A percentile compares a stretch with the other conserved stretches of the same genome.
phyloP scores from a whole-genome alignment of 1,140 invertebrate genomes.

The Drosophila sp. region DNA sequence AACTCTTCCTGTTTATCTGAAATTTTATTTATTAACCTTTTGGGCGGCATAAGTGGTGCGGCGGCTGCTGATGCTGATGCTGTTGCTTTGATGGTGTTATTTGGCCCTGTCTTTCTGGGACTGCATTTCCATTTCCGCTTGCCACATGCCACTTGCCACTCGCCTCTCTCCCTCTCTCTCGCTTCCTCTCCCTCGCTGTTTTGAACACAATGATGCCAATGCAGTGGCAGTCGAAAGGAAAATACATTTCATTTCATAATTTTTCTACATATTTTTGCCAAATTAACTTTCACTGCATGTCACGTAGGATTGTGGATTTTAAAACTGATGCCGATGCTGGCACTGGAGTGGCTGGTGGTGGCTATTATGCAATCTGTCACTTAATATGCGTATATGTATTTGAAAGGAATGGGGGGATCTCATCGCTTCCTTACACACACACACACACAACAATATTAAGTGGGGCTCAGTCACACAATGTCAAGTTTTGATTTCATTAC shows the following conservation, averaged over 20 bases:
- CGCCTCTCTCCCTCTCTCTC: too few relatives aligned
- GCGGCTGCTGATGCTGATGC: neutral
- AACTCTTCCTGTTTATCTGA: slow-evolving; percentile 38
- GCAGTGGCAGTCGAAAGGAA: slow-evolving; percentile 67
- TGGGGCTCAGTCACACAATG: slow-evolving; percentile 59
- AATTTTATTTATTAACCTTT: slow-evolving; percentile 54
- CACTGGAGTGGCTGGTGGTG: neutral
- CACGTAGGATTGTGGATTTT: slow-evolving; percentile 65
- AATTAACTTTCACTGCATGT: slow-evolving; percentile 79
- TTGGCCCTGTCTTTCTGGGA: slow-evolving; percentile 17
- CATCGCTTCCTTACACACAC: slow-evolving; percentile 53
- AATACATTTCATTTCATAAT: slow-evolving; percentile 76
- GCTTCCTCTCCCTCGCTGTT: too few relatives aligned
- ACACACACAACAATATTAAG: slow-evolving; percentile 33
- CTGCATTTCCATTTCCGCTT: slow-evolving; percentile 52
- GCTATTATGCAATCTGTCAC: slow-evolving; percentile 53
- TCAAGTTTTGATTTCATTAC: slow-evolving; percentile 77
- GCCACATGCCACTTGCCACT: slow-evolving; percentile 38
- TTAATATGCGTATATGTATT: slow-evolving; percentile 47
- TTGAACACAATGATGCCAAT: slow-evolving; percentile 54
- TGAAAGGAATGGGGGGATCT: slow-evolving; percentile 4
- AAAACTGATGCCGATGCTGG: slow-evolving; percentile 6
- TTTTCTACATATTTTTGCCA: slow-evolving; percentile 68
- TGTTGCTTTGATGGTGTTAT: slow-evolving; percentile 6
- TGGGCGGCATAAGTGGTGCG: slow-evolving; percentile 35